phyloP scores from a whole-genome alignment of 2,888 invertebrate genomes.

The Euphydryas editha region DNA sequence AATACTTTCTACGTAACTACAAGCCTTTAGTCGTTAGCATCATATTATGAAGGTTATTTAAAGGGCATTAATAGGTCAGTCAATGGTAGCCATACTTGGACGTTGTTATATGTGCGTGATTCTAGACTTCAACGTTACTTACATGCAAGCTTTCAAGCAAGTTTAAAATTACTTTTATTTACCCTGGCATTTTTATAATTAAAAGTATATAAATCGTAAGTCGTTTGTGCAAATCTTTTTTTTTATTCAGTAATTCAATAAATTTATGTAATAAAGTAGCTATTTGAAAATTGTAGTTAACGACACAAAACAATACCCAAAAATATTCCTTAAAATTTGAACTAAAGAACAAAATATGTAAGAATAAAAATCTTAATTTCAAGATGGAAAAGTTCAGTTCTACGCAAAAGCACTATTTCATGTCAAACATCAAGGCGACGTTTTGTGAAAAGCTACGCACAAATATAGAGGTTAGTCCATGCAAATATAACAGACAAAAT shows the following conservation, averaged over 20 bases:
- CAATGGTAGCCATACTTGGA: constrained; percentile 21
- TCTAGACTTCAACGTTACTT: constrained; percentile 48
- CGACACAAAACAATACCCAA: not conserved
- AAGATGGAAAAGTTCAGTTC: constrained; percentile 2
- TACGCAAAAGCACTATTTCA: constrained; percentile 4
- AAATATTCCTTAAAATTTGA: not conserved
- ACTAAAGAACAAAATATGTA: not conserved
- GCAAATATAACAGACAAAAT: constrained; percentile 50
- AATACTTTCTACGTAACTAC: too few species aligned
- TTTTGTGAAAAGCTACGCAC: constrained; percentile 26
- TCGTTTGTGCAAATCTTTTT: constrained; percentile 7
- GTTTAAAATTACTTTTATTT: not conserved
- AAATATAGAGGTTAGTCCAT: constrained; percentile 31
- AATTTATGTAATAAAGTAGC: too few species aligned
- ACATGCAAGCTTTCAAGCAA: constrained; percentile 34
- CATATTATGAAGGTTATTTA: too few species aligned
- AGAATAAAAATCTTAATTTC: not conserved
- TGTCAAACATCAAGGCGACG: constrained; percentile 19
- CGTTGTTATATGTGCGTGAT: constrained; percentile 28
- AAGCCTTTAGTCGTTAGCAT: not conserved
- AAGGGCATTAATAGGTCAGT: constrained; percentile 30
- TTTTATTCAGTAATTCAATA: not conserved
- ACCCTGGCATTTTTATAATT: not conserved
- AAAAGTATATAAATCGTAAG: not conserved
- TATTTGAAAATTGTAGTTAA: not conserved